Evolutionary conservation across 2,888 invertebrate species (phyloP).

Genomic region (Apodemia duryi): DNA sequence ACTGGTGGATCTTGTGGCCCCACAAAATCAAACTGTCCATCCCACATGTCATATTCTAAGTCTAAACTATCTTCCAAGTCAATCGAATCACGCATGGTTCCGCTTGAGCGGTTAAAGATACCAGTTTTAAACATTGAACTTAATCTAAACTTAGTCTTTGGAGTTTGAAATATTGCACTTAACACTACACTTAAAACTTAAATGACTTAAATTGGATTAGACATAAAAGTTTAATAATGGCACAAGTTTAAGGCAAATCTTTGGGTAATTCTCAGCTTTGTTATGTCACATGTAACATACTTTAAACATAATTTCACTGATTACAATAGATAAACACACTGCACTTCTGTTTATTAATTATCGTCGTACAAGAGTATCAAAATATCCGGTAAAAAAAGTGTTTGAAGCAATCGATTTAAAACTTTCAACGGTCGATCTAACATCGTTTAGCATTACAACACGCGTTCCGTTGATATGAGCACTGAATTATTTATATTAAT

Average conservation of each 20-base stretch:
- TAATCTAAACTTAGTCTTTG: slow-evolving; percentile 51
- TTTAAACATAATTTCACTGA: slow-evolving; percentile 15
- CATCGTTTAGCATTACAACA: slow-evolving; percentile 52
- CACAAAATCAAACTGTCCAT: slow-evolving; percentile 92
- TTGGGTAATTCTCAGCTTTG: slow-evolving; percentile 12
- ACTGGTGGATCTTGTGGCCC: slow-evolving; percentile 76
- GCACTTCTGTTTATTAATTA: slow-evolving; percentile 47
- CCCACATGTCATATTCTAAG: slow-evolving; percentile 93
- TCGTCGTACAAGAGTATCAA: slow-evolving; percentile 72
- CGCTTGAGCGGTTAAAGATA: slow-evolving; percentile 63
- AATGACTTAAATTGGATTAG: slow-evolving; percentile 50
- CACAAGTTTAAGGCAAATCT: slow-evolving; percentile 39
- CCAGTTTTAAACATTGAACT: slow-evolving; percentile 72
- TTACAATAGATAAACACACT: slow-evolving; percentile 18
- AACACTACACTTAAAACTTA: slow-evolving; percentile 46
- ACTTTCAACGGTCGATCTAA: slow-evolving; percentile 65
- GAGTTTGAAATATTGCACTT: slow-evolving; percentile 65
- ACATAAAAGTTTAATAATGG: slow-evolving; percentile 62
- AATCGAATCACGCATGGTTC: slow-evolving; percentile 64
- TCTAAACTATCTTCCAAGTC: slow-evolving; percentile 81
- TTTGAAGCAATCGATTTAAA: slow-evolving; percentile 61
- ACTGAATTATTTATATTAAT: slow-evolving; percentile 18
- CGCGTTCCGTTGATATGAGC: slow-evolving; percentile 23
- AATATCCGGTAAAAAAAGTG: slow-evolving; percentile 60
- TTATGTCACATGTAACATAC: slow-evolving; percentile 6